Conservation (phyloP, 2,888 invertebrate species). For the Drepanosiphum platanoidis region DNA sequence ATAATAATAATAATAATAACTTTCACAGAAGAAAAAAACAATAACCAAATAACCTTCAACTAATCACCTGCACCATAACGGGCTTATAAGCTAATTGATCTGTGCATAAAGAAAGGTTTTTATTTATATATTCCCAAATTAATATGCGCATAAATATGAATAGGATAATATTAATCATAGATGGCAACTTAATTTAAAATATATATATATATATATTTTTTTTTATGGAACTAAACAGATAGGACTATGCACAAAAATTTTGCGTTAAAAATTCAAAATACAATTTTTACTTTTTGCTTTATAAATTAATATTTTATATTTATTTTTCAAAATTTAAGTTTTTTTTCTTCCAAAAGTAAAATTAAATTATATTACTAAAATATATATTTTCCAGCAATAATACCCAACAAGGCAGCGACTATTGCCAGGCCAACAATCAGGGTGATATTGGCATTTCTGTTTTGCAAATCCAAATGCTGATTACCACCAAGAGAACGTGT, state of each 20-base stretch:
- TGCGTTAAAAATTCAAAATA: conserved; percentile 35
- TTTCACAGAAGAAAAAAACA: conserved; percentile 51
- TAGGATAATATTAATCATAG: conserved; percentile 53
- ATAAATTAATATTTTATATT: conserved; percentile 51
- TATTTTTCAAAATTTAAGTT: conserved; percentile 35
- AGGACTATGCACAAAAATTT: conserved; percentile 58
- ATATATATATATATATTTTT: conserved; percentile 8
- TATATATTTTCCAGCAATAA: conserved; percentile 83
- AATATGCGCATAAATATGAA: conserved; percentile 47
- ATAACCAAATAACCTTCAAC: conserved; percentile 55
- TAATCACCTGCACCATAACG: conserved; percentile 57
- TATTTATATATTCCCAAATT: conserved; percentile 29
- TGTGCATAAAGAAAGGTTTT: conserved; percentile 50
- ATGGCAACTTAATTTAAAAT: conserved; percentile 39
- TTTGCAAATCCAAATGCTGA: conserved; percentile 64
- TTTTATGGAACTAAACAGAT: conserved; percentile 45
- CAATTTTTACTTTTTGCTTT: conserved; percentile 44
- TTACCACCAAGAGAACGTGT: conserved; percentile 54
- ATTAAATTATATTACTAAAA: conserved; percentile 69
- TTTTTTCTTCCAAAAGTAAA: conserved; percentile 40
- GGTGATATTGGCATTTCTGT: conserved; percentile 69
- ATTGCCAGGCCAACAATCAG: conserved; percentile 76
- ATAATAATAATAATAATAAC: conserved; percentile 32
- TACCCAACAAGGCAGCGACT: conserved; percentile 77
- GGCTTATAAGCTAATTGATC: conserved; percentile 58